These are phyloP conservation scores for Heliconius ismenius DNA, from an alignment of 2,888 invertebrate species.

Conservation along the genomic window DNA sequence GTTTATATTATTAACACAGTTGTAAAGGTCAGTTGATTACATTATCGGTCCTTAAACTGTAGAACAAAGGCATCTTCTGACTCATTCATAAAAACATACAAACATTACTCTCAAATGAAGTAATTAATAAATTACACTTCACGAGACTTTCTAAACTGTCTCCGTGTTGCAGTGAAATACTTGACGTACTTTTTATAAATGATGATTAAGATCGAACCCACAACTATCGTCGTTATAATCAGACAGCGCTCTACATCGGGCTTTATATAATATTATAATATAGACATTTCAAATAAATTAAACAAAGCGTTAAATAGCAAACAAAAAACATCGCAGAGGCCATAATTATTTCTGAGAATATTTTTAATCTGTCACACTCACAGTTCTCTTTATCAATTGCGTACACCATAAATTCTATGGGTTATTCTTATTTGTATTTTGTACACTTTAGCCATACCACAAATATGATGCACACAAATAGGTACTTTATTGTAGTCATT, in stretches of 20 bases:
- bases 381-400: slow-evolving; percentile 17
- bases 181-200: neutral
- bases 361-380: slow-evolving; percentile 13
- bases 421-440: neutral
- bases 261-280: neutral
- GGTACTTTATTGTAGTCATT: slow-evolving; percentile 1
- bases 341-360: slow-evolving; percentile 20
- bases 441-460: slow-evolving; percentile 1
- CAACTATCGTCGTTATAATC: neutral
- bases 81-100: slow-evolving; percentile 25
- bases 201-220: neutral
- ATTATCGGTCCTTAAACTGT: slow-evolving; percentile 17
- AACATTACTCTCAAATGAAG: slow-evolving; percentile 21
- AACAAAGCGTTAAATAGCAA: neutral
- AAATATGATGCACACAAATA: slow-evolving; percentile 23
- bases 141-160: slow-evolving; percentile 16
- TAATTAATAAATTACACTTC: slow-evolving; percentile 20
- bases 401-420: slow-evolving; percentile 8
- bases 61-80: slow-evolving; percentile 25
- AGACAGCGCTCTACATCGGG: neutral
- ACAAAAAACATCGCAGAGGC: slow-evolving; percentile 15
- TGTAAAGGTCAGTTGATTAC: slow-evolving; percentile 18
- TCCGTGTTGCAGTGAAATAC: neutral
- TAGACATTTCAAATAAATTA: neutral
- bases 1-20: slow-evolving; percentile 2